These are phyloP conservation scores for Saturnia pavonia DNA, from an alignment of 2,888 invertebrate genomes.

Conservation along the genomic window DNA sequence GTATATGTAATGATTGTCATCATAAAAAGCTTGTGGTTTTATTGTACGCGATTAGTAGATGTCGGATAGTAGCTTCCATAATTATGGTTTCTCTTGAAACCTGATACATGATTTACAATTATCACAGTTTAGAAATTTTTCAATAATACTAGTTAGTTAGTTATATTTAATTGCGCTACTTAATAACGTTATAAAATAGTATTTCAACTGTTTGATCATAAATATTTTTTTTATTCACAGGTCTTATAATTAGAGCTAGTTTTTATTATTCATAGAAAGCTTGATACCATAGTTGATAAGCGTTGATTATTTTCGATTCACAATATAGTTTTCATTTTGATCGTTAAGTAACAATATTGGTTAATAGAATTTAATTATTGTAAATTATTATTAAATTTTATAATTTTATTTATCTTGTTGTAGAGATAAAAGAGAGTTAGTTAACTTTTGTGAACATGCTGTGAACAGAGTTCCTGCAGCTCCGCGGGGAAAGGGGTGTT, in stretches of 20 bases:
- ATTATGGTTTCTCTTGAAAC: constrained; percentile 8
- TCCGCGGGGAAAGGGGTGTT: too few relatives aligned
- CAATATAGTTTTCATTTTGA: background rate
- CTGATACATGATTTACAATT: constrained; percentile 15
- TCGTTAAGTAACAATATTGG: background rate
- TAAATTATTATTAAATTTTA: background rate
- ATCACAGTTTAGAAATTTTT: background rate
- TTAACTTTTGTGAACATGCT: background rate
- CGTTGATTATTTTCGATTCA: background rate
- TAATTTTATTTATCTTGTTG: background rate
- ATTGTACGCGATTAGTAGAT: constrained; percentile 30
- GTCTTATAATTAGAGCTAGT: background rate
- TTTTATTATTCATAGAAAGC: background rate
- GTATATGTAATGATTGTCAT: constrained; percentile 17
- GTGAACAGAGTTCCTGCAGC: too few relatives aligned
- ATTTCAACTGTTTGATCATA: background rate
- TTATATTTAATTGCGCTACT: background rate
- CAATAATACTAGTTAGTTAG: background rate
- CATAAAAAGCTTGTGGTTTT: constrained; percentile 30
- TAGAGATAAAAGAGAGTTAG: background rate
- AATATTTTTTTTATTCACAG: background rate
- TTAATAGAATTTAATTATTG: background rate
- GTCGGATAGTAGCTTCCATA: constrained; percentile 15
- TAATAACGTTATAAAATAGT: background rate
- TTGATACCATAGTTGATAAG: background rate